A percentile compares a stretch with the other conserved stretches of the same genome.
Conservation (phyloP, 2,113 vertebrate genomes). For the Brachyistius frenatus region DNA sequence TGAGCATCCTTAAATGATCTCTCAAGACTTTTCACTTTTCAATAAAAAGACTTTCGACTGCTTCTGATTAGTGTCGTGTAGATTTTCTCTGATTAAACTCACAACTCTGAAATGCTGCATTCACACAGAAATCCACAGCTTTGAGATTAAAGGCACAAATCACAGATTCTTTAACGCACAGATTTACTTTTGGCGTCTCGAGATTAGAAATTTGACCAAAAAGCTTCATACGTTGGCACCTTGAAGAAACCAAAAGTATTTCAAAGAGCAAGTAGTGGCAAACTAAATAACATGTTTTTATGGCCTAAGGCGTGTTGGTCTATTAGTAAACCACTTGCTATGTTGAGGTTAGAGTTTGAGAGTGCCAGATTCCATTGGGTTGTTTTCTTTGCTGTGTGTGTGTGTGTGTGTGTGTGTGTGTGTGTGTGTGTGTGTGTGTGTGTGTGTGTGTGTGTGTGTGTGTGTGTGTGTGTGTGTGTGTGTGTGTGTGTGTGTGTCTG, state of each 20-base stretch:
- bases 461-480: slow-evolving; percentile 48
- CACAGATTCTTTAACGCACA: slow-evolving; percentile 29
- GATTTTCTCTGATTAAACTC: slow-evolving; percentile 12
- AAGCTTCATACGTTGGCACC: slow-evolving; percentile 65
- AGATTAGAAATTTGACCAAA: slow-evolving; percentile 56
- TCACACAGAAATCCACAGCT: neutral
- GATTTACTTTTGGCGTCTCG: slow-evolving; percentile 65
- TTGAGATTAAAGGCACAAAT: slow-evolving; percentile 54
- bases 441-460: slow-evolving; percentile 44
- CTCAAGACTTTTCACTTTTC: too few relatives aligned
- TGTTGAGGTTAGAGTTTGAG: slow-evolving; percentile 69
- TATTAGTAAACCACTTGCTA: slow-evolving; percentile 78
- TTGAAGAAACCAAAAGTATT: slow-evolving; percentile 69
- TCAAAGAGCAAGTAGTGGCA: slow-evolving; percentile 65
- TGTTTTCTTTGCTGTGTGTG: slow-evolving; percentile 68
- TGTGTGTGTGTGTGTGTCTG: slow-evolving; percentile 34
- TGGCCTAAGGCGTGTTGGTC: slow-evolving; percentile 69
- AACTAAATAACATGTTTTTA: slow-evolving; percentile 75
- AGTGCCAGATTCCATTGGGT: slow-evolving; percentile 67
- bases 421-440: slow-evolving; percentile 38
- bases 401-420: slow-evolving; percentile 47
- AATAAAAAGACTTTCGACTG: neutral
- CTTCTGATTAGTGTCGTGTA: slow-evolving; percentile 1
- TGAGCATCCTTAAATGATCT: too few relatives aligned
- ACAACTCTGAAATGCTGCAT: slow-evolving; percentile 5